phyloP scores from a whole-genome alignment of 2,113 vertebrate genomes.

The Xenopus tropicalis region DNA sequence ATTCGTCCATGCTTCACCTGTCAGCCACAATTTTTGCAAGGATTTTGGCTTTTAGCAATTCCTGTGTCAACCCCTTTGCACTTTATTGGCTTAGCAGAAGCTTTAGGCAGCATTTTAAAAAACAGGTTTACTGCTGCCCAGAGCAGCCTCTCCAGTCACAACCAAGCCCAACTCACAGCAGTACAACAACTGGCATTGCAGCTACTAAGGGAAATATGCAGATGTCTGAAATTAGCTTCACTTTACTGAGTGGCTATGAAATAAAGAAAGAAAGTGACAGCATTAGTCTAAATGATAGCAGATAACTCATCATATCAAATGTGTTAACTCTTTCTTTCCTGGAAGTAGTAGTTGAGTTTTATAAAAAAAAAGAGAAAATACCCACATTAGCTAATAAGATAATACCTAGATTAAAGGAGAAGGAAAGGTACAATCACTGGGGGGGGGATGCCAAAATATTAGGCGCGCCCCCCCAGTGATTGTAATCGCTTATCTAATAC shows the following conservation, averaged over 20 bases:
- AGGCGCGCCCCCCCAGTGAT: no score
- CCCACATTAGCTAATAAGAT: no score
- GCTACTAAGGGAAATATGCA: conserved; percentile 51
- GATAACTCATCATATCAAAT: neutral
- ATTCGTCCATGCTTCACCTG: conserved; percentile 65
- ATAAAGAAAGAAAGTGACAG: conserved; percentile 65
- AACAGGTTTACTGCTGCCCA: conserved; percentile 66
- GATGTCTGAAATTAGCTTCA: conserved; percentile 66
- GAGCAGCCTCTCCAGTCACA: conserved; percentile 27
- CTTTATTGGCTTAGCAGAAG: conserved; percentile 76
- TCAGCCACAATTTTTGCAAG: conserved; percentile 66
- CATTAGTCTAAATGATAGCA: conserved; percentile 40
- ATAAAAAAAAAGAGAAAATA: no score
- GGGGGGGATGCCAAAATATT: no score
- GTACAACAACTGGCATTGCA: conserved; percentile 53
- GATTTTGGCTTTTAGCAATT: conserved; percentile 74
- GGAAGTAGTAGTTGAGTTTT: no score
- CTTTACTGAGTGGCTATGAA: conserved; percentile 55
- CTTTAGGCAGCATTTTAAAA: conserved; percentile 73
- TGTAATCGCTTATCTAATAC: no score
- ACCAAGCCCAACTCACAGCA: conserved; percentile 50
- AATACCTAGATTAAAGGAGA: no score
- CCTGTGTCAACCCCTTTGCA: conserved; percentile 74
- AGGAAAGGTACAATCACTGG: no score
- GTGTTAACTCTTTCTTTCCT: no score